phyloP scores from a whole-genome alignment of 2,113 vertebrate genomes.

The Romanogobio albipinnatus region DNA sequence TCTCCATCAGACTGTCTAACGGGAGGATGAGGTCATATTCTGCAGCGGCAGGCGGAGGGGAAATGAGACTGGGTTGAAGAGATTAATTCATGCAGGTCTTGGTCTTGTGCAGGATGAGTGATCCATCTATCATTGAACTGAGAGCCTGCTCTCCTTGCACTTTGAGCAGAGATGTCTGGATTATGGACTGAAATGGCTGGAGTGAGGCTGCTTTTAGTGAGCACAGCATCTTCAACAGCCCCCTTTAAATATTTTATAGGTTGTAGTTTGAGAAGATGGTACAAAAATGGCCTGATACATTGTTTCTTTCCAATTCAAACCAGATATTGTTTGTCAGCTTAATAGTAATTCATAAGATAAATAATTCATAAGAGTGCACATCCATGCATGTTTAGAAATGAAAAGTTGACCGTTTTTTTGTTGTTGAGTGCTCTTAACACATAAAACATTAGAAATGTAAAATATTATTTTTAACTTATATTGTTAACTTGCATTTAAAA shows the following conservation, averaged over 20 bases:
- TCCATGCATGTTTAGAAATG: neutral
- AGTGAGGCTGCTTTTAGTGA: constrained; percentile 7
- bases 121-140: constrained; percentile 18
- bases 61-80: constrained; percentile 31
- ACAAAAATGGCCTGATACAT: neutral
- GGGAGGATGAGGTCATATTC: constrained; percentile 38
- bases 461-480: too few species aligned
- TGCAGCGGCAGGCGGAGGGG: constrained; percentile 19
- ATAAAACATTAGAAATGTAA: too few species aligned
- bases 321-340: constrained; percentile 10
- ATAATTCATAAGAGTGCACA: neutral
- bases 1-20: constrained; percentile 4
- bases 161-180: constrained; percentile 8
- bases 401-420: too few species aligned
- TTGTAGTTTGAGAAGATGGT: constrained; percentile 15
- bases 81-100: constrained; percentile 42
- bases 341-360: neutral
- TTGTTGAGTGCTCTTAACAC: neutral
- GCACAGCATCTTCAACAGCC: neutral
- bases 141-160: constrained; percentile 6
- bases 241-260: constrained; percentile 18
- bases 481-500: too few species aligned
- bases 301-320: constrained; percentile 7
- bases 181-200: constrained; percentile 18
- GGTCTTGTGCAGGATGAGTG: constrained; percentile 39